phyloP scores from a whole-genome alignment of 2,113 vertebrate species.

The Chionomys nivalis region DNA sequence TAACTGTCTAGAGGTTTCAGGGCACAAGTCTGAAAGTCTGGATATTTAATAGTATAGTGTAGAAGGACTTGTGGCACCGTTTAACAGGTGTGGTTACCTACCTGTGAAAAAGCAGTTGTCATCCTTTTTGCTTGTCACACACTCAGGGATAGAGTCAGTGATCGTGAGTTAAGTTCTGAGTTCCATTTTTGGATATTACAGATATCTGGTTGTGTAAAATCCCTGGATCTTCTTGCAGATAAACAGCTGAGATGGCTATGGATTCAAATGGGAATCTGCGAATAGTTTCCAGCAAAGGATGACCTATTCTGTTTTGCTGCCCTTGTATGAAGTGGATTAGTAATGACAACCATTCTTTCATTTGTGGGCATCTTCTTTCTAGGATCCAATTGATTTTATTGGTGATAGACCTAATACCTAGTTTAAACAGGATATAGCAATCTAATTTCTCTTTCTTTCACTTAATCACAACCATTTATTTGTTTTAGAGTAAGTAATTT shows the following conservation, averaged over 20 bases:
- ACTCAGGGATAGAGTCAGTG: not conserved
- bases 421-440: constrained; percentile 41
- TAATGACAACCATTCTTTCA: constrained; percentile 42
- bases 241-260: not conserved
- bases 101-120: not conserved
- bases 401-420: constrained; percentile 24
- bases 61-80: not conserved
- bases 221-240: not conserved
- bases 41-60: not conserved
- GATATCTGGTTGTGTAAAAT: not conserved
- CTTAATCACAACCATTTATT: constrained; percentile 58
- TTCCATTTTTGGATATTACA: constrained; percentile 3
- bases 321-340: not conserved
- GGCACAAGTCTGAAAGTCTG: not conserved
- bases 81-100: not conserved
- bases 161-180: constrained; percentile 50
- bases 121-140: not conserved
- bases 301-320: constrained; percentile 9
- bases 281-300: constrained; percentile 6
- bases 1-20: not conserved
- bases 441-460: constrained; percentile 46
- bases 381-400: constrained; percentile 21
- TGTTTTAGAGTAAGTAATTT: constrained; percentile 66
- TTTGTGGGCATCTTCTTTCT: not conserved
- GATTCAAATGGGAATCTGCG: constrained; percentile 41